phyloP scores from a whole-genome alignment of 2,113 vertebrate genomes.

The Cyphomyrus discorhynchus region DNA sequence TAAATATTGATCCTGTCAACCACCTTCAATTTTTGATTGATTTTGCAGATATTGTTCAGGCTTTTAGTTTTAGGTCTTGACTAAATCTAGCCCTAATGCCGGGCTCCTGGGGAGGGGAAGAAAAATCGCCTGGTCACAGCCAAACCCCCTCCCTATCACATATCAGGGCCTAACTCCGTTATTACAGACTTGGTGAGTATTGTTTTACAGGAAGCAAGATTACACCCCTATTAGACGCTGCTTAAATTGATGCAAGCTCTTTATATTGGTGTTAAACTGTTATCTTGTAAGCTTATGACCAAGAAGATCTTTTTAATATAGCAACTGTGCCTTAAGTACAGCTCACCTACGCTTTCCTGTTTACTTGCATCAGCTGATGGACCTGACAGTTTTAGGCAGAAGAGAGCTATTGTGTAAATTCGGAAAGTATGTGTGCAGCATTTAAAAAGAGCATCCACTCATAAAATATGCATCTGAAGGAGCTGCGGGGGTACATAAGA shows the following conservation, averaged over 20 bases:
- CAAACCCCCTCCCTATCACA: not conserved
- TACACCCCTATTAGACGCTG: not conserved
- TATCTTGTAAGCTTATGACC: not conserved
- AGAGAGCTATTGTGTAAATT: not conserved
- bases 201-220: conserved; percentile 12
- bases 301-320: not conserved
- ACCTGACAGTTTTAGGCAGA: not conserved
- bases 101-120: not conserved
- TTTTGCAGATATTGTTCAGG: not conserved
- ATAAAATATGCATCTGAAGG: not conserved
- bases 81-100: not conserved
- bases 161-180: not conserved
- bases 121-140: not conserved
- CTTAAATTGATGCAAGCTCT: not conserved
- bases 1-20: not conserved
- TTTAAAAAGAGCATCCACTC: not conserved
- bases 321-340: not conserved
- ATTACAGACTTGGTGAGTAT: conserved; percentile 1
- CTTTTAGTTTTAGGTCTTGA: conserved; percentile 3
- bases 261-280: not conserved
- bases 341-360: not conserved
- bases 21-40: not conserved
- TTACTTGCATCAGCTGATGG: conserved; percentile 2
- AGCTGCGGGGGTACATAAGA: not conserved
- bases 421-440: not conserved